Percentiles rank a stretch among this genome's conserved stretches.
Conservation (phyloP, 1,140 invertebrate genomes). For the Orussus abietinus region DNA sequence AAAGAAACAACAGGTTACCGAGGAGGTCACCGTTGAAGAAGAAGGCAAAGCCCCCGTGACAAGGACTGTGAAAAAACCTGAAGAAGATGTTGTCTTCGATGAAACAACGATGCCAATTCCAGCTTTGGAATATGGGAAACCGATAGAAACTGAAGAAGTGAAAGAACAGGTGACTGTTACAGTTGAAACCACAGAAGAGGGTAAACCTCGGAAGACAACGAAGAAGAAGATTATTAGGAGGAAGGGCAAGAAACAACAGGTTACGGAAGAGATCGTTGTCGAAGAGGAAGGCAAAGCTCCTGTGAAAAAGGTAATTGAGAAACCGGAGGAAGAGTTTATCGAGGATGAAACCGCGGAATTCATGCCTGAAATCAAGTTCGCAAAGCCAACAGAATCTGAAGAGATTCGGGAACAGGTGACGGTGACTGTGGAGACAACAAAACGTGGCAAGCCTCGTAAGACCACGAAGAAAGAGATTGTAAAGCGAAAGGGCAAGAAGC, state of each 20-base stretch:
- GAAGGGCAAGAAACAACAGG: constrained; percentile 36
- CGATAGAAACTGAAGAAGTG: constrained; percentile 1
- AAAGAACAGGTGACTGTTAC: constrained; percentile 9
- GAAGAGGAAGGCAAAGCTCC: constrained; percentile 31
- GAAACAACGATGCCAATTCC: background rate
- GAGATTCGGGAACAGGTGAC: constrained; percentile 18
- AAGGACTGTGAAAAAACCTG: no score
- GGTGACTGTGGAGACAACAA: constrained; percentile 20
- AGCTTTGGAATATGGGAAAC: constrained; percentile 8
- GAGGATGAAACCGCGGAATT: constrained; percentile 15
- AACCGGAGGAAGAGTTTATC: constrained; percentile 21
- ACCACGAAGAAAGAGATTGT: constrained; percentile 40
- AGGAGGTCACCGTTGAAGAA: constrained; percentile 30
- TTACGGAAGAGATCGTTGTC: constrained; percentile 50
- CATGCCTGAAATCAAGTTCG: constrained; percentile 1
- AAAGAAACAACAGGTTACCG: constrained; percentile 28
- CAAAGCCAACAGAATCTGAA: constrained; percentile 15
- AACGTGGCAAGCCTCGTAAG: constrained; percentile 30
- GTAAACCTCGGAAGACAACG: constrained; percentile 21
- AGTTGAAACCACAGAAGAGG: constrained; percentile 4
- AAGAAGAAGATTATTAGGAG: constrained; percentile 35
- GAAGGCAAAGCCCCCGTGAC: constrained; percentile 24
- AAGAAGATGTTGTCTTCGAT: constrained; percentile 13
- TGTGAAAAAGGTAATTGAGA: constrained; percentile 16
- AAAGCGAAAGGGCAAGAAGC: constrained; percentile 31